phyloP scores from a whole-genome alignment of 2,113 vertebrate genomes.

The Anhinga rufa region DNA sequence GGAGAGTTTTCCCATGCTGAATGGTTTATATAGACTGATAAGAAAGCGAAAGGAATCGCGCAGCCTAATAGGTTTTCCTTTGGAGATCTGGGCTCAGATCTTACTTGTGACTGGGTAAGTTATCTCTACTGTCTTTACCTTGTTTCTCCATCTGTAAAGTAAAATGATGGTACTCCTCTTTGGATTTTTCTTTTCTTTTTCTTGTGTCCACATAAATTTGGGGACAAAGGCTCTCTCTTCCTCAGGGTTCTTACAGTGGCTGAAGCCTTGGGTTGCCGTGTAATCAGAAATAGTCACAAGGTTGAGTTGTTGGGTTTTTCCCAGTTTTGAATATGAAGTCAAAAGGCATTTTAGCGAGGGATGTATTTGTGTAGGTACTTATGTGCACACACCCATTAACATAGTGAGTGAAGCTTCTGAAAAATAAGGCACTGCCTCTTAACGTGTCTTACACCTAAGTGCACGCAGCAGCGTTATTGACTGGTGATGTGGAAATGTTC shows the following conservation, averaged over 20 bases:
- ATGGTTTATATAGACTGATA: background rate
- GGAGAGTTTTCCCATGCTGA: background rate
- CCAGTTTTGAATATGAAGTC: background rate
- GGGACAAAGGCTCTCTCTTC: background rate
- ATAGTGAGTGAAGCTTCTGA: background rate
- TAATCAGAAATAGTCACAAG: background rate
- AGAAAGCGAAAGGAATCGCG: background rate
- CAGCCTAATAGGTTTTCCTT: background rate
- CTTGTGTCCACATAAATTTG: background rate
- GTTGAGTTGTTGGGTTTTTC: background rate
- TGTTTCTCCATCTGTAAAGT: background rate
- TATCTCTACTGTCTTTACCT: background rate
- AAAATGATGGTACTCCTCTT: background rate
- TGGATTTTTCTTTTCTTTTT: background rate
- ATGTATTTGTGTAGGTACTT: background rate
- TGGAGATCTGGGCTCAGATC: background rate
- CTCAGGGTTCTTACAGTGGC: background rate
- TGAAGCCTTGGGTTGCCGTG: background rate
- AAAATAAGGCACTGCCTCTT: slow-evolving; percentile 7
- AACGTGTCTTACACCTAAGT: background rate
- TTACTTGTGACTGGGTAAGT: background rate
- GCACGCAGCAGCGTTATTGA: background rate
- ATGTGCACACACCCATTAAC: background rate
- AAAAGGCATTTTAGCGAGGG: background rate
- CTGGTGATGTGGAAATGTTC: slow-evolving; percentile 66